phyloP scores from a whole-genome alignment of 2,797 vertebrate species.

The Sebastes alutus region DNA sequence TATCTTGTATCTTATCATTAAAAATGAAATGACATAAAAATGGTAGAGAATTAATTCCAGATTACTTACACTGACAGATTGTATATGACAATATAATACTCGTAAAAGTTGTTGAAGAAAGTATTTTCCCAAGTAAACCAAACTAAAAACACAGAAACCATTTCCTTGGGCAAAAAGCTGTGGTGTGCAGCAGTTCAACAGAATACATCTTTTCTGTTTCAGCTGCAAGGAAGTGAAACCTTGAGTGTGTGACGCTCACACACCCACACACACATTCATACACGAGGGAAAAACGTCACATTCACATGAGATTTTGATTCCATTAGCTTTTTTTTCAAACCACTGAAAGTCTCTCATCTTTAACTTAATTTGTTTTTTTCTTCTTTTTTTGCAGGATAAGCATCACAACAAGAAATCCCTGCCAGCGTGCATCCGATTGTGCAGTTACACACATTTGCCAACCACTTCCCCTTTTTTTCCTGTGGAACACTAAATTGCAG shows the following conservation, averaged over 20 bases:
- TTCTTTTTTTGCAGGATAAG: slow-evolving; percentile 32
- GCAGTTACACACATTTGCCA: slow-evolving; percentile 3
- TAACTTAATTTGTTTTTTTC: not conserved
- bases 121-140: not conserved
- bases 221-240: slow-evolving; percentile 68
- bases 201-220: not conserved
- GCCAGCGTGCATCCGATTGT: not conserved
- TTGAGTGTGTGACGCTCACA: slow-evolving; percentile 8
- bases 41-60: not conserved
- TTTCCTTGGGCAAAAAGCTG: not conserved
- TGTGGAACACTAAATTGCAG: not conserved
- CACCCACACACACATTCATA: not conserved
- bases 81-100: not conserved
- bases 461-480: slow-evolving; percentile 8
- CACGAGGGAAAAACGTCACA: not conserved
- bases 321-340: not conserved
- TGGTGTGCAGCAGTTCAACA: not conserved
- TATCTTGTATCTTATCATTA: not conserved
- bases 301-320: not conserved
- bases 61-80: not conserved
- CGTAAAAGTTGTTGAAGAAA: not conserved
- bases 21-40: not conserved
- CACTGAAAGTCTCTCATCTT: not conserved
- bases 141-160: not conserved
- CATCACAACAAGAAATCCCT: not conserved